A percentile compares a stretch with the other conserved stretches of the same genome.
These are phyloP conservation scores for Bombus sibiricus DNA, from an alignment of 1,140 invertebrate species.

Conservation along the genomic window DNA sequence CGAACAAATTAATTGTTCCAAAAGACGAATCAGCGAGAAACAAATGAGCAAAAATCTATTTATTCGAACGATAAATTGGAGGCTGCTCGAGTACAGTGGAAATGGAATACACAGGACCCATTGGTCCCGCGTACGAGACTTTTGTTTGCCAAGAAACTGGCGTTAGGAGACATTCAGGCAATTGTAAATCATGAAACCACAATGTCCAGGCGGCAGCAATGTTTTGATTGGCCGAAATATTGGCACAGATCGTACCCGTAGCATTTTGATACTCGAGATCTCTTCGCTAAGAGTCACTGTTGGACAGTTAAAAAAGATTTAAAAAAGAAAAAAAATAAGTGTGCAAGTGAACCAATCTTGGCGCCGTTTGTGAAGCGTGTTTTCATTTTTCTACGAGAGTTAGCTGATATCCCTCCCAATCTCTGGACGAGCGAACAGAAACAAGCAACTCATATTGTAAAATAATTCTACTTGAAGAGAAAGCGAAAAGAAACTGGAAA, in stretches of 20 bases:
- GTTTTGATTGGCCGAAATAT: constrained; percentile 47
- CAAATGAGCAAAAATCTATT: not conserved
- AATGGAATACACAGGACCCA: not conserved
- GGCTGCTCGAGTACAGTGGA: not conserved
- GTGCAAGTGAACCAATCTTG: constrained; percentile 19
- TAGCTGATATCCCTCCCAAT: not conserved
- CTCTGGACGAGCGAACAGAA: constrained; percentile 3
- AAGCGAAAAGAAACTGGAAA: no score
- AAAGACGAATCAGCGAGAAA: not conserved
- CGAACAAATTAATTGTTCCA: not conserved
- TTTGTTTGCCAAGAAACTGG: not conserved
- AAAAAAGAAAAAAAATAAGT: not conserved
- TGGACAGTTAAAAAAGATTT: constrained; percentile 1
- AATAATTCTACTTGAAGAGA: not conserved
- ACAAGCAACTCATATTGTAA: constrained; percentile 14
- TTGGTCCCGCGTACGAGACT: no score
- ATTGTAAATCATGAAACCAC: not conserved
- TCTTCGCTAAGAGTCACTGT: constrained; percentile 6
- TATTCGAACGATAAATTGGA: not conserved
- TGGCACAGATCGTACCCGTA: constrained; percentile 15
- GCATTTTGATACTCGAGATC: constrained; percentile 44
- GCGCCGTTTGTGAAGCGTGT: constrained; percentile 37
- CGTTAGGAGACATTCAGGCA: not conserved
- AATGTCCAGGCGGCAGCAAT: constrained; percentile 17
- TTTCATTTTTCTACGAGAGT: constrained; percentile 49